Conservation (phyloP, 2,113 vertebrate genomes). For the Malurus alboscapulatus region DNA sequence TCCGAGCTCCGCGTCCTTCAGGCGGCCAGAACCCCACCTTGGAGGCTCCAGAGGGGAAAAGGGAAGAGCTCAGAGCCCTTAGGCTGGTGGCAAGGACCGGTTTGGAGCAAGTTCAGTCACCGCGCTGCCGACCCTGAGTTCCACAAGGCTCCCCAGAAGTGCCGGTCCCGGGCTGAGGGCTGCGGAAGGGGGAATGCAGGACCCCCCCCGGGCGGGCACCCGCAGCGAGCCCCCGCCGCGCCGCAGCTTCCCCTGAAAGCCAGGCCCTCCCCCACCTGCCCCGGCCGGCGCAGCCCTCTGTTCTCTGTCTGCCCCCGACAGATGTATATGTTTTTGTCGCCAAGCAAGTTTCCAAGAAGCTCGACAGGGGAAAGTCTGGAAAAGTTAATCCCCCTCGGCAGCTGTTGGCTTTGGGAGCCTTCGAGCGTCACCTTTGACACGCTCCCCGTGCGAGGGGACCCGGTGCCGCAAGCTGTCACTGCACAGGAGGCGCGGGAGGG, state of each 20-base stretch:
- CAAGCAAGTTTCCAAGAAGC: slow-evolving; percentile 78
- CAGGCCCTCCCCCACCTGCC: neutral
- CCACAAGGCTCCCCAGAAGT: neutral
- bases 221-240: neutral
- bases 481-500: slow-evolving; percentile 49
- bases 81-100: neutral
- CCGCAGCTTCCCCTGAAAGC: neutral
- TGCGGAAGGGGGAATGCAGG: neutral
- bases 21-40: neutral
- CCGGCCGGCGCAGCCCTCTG: slow-evolving; percentile 38
- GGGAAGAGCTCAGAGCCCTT: neutral
- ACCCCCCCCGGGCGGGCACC: neutral
- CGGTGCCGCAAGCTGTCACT: slow-evolving; percentile 85
- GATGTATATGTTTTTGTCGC: slow-evolving; percentile 77
- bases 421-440: slow-evolving; percentile 92
- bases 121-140: neutral
- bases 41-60: neutral
- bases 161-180: neutral
- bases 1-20: neutral
- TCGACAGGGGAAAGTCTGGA: slow-evolving; percentile 81
- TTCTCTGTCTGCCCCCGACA: slow-evolving; percentile 74
- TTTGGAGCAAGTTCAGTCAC: neutral
- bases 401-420: slow-evolving; percentile 88
- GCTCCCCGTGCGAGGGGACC: slow-evolving; percentile 73
- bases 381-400: slow-evolving; percentile 86